phyloP scores from a whole-genome alignment of 2,888 invertebrate genomes.

The Drosophila nr. medialis region DNA sequence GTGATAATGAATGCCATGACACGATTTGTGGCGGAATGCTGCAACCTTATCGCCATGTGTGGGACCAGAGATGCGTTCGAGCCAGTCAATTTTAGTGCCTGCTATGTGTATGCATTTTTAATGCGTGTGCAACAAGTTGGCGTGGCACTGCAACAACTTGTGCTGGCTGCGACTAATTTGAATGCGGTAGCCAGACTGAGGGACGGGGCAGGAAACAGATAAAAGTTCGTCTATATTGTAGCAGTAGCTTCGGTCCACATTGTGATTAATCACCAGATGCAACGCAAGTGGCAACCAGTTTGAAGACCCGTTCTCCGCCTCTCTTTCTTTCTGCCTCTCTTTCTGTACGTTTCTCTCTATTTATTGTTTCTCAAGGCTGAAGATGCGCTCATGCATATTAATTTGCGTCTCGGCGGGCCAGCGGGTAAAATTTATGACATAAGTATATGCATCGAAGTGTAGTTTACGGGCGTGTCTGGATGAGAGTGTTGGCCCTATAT shows the following conservation, averaged over 20 bases:
- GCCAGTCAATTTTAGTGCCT: constrained; percentile 53
- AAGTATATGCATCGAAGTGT: constrained; percentile 77
- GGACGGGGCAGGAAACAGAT: constrained; percentile 16
- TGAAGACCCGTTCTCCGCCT: constrained; percentile 43
- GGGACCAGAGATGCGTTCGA: constrained; percentile 18
- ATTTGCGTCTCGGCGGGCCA: constrained; percentile 27
- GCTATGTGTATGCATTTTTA: constrained; percentile 61
- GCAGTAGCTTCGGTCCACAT: constrained; percentile 56
- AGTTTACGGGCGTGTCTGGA: constrained; percentile 61
- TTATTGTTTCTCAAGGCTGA: constrained; percentile 68
- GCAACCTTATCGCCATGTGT: constrained; percentile 10
- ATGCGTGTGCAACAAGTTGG: constrained; percentile 27
- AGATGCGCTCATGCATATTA: constrained; percentile 72
- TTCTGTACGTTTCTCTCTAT: neutral
- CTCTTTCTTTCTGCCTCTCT: neutral
- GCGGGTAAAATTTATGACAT: constrained; percentile 69
- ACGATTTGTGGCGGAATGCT: constrained; percentile 34
- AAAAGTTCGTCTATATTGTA: constrained; percentile 20
- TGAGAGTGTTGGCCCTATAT: constrained; percentile 59
- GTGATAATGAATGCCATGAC: constrained; percentile 58
- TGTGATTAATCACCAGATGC: constrained; percentile 71
- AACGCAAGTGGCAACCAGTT: constrained; percentile 73
- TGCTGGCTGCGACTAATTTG: constrained; percentile 65
- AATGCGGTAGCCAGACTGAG: constrained; percentile 31
- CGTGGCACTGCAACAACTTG: constrained; percentile 31